Percentiles rank a stretch among this genome's conserved stretches.
phyloP scores from a whole-genome alignment of 1,140 invertebrate genomes.

The Lepidostoma basale region DNA sequence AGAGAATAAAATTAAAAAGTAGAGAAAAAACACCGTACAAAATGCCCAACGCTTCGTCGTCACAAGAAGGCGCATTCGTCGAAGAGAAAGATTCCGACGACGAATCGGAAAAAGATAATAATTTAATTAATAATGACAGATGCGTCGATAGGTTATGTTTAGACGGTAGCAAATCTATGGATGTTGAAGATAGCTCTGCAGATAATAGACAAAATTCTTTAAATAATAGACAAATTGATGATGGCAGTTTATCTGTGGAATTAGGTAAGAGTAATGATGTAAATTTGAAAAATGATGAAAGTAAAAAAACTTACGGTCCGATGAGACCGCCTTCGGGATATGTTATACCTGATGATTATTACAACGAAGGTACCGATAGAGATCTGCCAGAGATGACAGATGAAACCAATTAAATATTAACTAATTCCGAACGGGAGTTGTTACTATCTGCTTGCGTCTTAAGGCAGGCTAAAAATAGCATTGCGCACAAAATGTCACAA shows the following conservation, averaged over 20 bases:
- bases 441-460: too few relatives aligned
- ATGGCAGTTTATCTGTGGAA: too few relatives aligned
- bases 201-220: too few relatives aligned
- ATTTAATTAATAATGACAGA: not conserved
- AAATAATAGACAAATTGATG: too few relatives aligned
- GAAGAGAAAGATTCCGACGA: conserved; percentile 60
- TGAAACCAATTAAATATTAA: too few relatives aligned
- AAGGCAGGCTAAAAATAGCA: too few relatives aligned
- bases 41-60: conserved; percentile 47
- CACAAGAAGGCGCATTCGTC: conserved; percentile 52
- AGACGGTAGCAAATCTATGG: not conserved
- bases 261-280: too few relatives aligned
- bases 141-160: not conserved
- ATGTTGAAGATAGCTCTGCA: too few relatives aligned
- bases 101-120: conserved; percentile 38
- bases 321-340: conserved; percentile 59
- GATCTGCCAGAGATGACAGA: conserved; percentile 58
- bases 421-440: too few relatives aligned
- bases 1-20: conserved; percentile 47
- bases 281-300: not conserved
- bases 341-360: conserved; percentile 56
- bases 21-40: conserved; percentile 48
- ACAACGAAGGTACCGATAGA: conserved; percentile 54
- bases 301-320: conserved; percentile 52
- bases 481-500: too few relatives aligned